Percentiles rank a stretch among this genome's conserved stretches.
phyloP scores from a whole-genome alignment of 2,113 vertebrate species.

The Pachypanchax playfairii region DNA sequence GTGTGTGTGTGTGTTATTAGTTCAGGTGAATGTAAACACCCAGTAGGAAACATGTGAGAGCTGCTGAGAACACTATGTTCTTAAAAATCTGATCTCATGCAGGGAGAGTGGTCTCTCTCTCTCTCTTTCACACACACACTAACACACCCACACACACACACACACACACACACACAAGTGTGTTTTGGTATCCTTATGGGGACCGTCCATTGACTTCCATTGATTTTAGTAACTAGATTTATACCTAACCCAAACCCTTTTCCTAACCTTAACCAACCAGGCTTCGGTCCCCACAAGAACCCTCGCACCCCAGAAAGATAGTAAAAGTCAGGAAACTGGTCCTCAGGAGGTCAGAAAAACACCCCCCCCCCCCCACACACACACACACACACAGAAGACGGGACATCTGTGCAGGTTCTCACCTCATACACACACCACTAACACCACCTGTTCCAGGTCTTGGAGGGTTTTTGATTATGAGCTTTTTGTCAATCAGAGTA shows the following conservation, averaged over 20 bases:
- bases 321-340: too few species aligned
- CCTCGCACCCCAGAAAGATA: too few species aligned
- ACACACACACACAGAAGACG: accelerated
- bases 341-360: too few species aligned
- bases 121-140: background rate
- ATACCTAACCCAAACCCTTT: too few species aligned
- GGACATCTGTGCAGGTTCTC: background rate
- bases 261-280: too few species aligned
- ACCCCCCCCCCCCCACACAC: too few species aligned
- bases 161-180: slow-evolving; percentile 6
- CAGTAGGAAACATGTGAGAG: slow-evolving; percentile 6
- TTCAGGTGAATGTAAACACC: slow-evolving; percentile 3
- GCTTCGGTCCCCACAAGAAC: too few species aligned
- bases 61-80: slow-evolving; percentile 48
- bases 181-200: too few species aligned
- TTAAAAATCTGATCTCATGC: slow-evolving; percentile 29
- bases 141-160: slow-evolving; percentile 2
- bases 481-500: background rate
- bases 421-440: background rate
- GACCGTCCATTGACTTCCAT: too few species aligned
- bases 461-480: background rate
- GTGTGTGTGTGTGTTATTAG: background rate
- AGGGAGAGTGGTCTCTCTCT: background rate
- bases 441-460: background rate
- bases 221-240: too few species aligned